A percentile compares a stretch with the other conserved stretches of the same genome.
phyloP scores from a whole-genome alignment of 2,797 vertebrate genomes.

The Anabas testudineus region DNA sequence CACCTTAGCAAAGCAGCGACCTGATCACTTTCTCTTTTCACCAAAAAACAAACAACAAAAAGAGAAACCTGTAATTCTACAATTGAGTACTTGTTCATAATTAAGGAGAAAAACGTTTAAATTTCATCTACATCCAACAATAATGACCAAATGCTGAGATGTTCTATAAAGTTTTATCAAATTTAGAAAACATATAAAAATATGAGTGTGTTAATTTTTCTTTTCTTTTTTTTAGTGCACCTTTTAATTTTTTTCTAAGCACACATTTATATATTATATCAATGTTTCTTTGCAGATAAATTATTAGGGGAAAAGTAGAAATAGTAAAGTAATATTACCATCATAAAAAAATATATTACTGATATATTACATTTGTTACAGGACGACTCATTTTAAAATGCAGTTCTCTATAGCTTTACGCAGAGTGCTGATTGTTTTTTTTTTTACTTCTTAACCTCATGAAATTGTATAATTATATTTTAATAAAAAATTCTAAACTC shows the following conservation, averaged over 20 bases:
- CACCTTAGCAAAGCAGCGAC: constrained; percentile 60
- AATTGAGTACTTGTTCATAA: constrained; percentile 18
- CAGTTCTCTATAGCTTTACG: background rate
- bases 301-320: background rate
- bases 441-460: background rate
- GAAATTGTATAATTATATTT: background rate
- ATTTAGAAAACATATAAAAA: background rate
- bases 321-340: background rate
- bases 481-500: background rate
- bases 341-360: too few species aligned
- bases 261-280: background rate
- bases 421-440: background rate
- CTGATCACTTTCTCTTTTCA: constrained; percentile 54
- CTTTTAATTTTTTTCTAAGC: background rate
- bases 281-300: background rate
- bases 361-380: constrained; percentile 10
- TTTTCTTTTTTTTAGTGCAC: background rate
- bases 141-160: background rate
- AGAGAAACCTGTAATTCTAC: constrained; percentile 10
- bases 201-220: background rate
- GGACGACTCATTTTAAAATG: too few species aligned
- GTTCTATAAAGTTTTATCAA: background rate
- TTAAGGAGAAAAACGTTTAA: constrained; percentile 13
- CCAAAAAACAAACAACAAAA: constrained; percentile 3
- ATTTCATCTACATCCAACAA: constrained; percentile 6